Evolutionary conservation across 2,113 vertebrate genomes (phyloP), one percentile per base, ranked within the genome.

Genomic region (Pampusana beccarii): DNA sequence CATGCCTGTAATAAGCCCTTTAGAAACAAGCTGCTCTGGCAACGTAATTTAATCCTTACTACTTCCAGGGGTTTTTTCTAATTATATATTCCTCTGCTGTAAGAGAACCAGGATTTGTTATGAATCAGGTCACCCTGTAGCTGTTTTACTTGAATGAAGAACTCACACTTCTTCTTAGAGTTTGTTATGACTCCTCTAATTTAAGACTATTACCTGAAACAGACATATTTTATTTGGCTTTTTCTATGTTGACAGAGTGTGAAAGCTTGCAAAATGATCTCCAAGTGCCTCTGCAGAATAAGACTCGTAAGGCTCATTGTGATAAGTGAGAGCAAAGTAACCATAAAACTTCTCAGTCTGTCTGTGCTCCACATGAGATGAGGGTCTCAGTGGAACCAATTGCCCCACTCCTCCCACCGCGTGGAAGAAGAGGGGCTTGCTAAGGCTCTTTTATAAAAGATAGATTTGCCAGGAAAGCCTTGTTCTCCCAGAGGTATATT

Each of bases 1-100:
- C 75, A 85, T 91, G 93, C 92, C 95, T 98, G 97, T 98, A 98
- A 98, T 98, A 98, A 97, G 94, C 97, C 96, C 97, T 98, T 98
- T 97, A 98, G 92, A 97, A 93, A 95, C 71, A 91, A 93, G 95
- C 95, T 96, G 69, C 94, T 92, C 78, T 96, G 90, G 91, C 95
- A 95, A 94, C 2, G 93, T 96, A 97, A 97, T 95, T 93, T 94
- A 96, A 98, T 97, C 92, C 83, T 69, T 81, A 71, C 61, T 91
- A 86, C 95, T 96, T 98, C 94, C 96, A 46, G 44, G 44, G 97
- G 31, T 3, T 50, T 96, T 90, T 96, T 96, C 96, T 86, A 92
- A 96, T 95, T 95, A 92, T 93, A 94, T 96, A 94, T 96, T 96
- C 70, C 96, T 93, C 69, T 96, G 82, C 90, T 0, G 10, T 95